Percentiles rank a stretch among this genome's conserved stretches.
phyloP scores from a whole-genome alignment of 2,797 vertebrate species.

The Pangasius djambal region DNA sequence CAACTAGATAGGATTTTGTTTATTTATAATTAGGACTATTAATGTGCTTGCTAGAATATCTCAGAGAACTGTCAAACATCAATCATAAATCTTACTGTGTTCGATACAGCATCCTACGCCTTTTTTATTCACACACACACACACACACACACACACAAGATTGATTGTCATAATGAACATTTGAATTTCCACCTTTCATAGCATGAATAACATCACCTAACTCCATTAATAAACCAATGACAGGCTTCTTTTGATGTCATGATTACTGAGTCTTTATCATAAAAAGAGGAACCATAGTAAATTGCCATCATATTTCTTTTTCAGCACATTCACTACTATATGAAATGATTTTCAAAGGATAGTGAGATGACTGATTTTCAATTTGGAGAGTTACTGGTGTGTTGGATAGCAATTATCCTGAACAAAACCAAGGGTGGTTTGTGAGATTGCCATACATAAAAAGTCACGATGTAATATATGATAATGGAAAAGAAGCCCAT shows the following conservation, averaged over 20 bases:
- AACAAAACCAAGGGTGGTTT: slow-evolving; percentile 41
- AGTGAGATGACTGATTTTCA: slow-evolving; percentile 54
- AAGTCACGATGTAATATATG: slow-evolving; percentile 31
- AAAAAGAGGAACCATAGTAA: slow-evolving; percentile 43
- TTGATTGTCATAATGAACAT: slow-evolving; percentile 57
- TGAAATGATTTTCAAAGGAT: slow-evolving; percentile 59
- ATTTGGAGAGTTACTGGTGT: slow-evolving; percentile 64
- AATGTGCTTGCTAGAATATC: no score
- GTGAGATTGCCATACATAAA: slow-evolving; percentile 58
- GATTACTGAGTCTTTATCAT: slow-evolving; percentile 54
- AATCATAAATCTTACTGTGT: slow-evolving; percentile 47
- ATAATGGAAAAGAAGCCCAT: slow-evolving; percentile 36
- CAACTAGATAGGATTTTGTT: no score
- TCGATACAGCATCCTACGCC: slow-evolving; percentile 28
- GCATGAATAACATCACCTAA: slow-evolving; percentile 50
- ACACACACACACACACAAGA: slow-evolving; percentile 26
- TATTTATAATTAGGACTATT: no score
- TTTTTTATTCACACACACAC: background rate
- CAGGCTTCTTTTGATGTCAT: slow-evolving; percentile 53
- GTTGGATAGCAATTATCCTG: slow-evolving; percentile 52
- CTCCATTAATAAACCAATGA: slow-evolving; percentile 58
- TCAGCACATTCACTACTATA: slow-evolving; percentile 43
- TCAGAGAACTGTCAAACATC: slow-evolving; percentile 35
- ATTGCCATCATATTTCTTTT: slow-evolving; percentile 55
- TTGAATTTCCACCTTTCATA: slow-evolving; percentile 49